Evolutionary conservation across 2,888 invertebrate species (phyloP), one percentile per base, ranked within the genome.

Genomic region (Craniophora ligustri): DNA sequence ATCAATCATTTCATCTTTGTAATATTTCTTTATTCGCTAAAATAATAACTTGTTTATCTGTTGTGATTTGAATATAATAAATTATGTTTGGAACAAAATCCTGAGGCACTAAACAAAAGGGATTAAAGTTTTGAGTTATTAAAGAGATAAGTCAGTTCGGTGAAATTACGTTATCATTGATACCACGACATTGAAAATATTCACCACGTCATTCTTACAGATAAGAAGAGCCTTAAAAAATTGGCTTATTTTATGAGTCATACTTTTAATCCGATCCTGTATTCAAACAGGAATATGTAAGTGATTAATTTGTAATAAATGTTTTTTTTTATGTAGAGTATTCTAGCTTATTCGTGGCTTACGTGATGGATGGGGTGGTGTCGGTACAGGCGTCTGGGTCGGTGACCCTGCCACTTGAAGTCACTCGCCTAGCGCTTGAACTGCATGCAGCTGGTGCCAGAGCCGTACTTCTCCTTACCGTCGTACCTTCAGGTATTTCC

Each of bases 381-480:
- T 65, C 63, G 3, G 77, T 90, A 3, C 58, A 57, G n/a, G 47
- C 72, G 3, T 26, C 34, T 10, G 73, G 54, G 3, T 49, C 82
- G 8, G 44, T 82, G 6, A 62, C 54, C 5, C 39, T 87, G 23
- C 82, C 87, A 0, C 42, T 50, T 26, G 72, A 78, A 23, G 50
- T 80, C 10, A 65, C 76, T 0, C 72, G 72, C 31, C 66, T 88
- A 2, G 65, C 75, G 4, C 55, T 92, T 35, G 86, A 87, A 59
- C 73, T 92, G 6, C 76, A 72, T 5, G 86, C 84, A 3, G 79
- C 58, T 4, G 45, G 56, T 5, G 87, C 86, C 4, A 72, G 74
- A 23, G 76, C 89, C n/a, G 87, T 87, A 2, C 78, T 92, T 1
- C 56, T 75, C 28, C 48, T 74, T 3, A 48, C 35, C n/a, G 57